Conservation (phyloP, 2,797 vertebrate genomes). For the Heterohyrax brucei region DNA sequence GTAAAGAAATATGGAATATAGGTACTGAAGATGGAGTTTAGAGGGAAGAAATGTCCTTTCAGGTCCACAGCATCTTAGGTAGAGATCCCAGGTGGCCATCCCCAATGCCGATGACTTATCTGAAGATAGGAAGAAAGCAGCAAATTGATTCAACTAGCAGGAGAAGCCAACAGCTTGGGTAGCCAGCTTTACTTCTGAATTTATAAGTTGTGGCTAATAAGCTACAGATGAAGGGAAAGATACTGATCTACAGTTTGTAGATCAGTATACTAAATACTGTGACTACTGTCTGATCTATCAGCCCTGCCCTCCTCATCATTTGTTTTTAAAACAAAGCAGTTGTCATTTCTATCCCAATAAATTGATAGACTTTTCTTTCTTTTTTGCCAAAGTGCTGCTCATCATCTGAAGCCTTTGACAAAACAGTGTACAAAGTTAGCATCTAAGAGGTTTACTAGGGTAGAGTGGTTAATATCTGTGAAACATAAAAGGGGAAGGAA, state of each 20-base stretch:
- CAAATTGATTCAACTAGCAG: not conserved
- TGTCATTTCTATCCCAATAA: not conserved
- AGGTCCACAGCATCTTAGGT: not conserved
- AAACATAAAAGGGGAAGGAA: not conserved
- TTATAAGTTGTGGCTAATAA: not conserved
- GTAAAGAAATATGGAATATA: not conserved
- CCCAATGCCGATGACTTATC: not conserved
- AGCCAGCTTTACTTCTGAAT: not conserved
- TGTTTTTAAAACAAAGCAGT: not conserved
- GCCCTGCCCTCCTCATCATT: not conserved
- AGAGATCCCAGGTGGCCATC: not conserved
- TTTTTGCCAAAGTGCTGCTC: not conserved
- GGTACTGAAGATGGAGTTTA: not conserved
- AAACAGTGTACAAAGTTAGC: not conserved
- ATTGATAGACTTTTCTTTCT: not conserved
- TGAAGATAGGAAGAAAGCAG: not conserved
- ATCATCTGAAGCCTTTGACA: not conserved
- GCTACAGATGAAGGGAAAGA: not conserved
- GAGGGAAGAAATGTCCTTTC: not conserved
- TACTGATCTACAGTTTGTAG: not conserved
- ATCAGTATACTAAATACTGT: not conserved
- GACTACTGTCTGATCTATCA: not conserved
- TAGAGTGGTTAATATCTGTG: not conserved
- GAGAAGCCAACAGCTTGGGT: not conserved
- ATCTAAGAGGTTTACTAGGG: not conserved